phyloP scores from a whole-genome alignment of 1,140 invertebrate genomes.

The Paramacrobiotus metropolitanus region DNA sequence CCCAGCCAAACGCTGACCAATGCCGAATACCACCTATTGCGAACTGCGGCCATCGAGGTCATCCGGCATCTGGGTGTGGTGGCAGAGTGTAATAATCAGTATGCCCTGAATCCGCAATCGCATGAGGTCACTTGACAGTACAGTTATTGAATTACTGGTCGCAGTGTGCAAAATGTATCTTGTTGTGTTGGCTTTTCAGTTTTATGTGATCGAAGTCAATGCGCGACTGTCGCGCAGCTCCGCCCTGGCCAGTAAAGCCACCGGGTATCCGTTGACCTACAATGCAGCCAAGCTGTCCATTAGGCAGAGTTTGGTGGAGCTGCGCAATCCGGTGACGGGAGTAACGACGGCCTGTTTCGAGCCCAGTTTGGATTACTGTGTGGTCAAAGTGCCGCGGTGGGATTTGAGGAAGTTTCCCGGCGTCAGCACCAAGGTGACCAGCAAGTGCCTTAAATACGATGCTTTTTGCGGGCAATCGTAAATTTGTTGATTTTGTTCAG shows the following conservation, averaged over 20 bases:
- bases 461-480: no score
- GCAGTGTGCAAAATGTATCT: no score
- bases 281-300: conserved; percentile 17
- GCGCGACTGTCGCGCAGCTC: conserved; percentile 17
- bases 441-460: background rate
- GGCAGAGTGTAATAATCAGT: conserved; percentile 19
- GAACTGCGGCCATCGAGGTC: conserved; percentile 12
- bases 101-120: conserved; percentile 12
- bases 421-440: conserved; percentile 12
- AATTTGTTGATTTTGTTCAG: no score
- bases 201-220: conserved; percentile 19
- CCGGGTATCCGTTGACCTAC: conserved; percentile 18
- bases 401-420: conserved; percentile 16
- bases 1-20: conserved; percentile 9
- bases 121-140: no score
- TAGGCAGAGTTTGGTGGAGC: conserved; percentile 11
- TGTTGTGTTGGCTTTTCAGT: no score
- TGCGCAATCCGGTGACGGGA: conserved; percentile 15
- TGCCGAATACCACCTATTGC: conserved; percentile 7
- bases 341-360: conserved; percentile 18
- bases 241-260: conserved; percentile 16
- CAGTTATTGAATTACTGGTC: no score
- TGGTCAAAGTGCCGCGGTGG: conserved; percentile 18
- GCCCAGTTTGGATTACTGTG: conserved; percentile 18
- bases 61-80: conserved; percentile 18